Conservation (phyloP, 1,140 invertebrate species). For the Conus ventricosus region DNA sequence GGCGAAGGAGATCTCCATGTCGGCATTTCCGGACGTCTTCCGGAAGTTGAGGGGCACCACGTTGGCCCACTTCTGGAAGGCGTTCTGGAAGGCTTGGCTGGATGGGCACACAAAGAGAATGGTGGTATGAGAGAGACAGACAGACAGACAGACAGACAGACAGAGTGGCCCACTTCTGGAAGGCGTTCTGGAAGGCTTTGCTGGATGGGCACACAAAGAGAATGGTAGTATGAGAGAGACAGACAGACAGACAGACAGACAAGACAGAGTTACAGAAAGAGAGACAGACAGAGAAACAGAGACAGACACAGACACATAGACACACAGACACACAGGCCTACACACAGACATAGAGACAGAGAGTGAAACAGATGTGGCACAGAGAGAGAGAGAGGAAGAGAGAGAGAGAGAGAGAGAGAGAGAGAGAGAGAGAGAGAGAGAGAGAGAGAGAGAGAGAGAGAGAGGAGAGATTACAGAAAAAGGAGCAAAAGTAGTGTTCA, state of each 20-base stretch:
- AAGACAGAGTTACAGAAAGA: background rate
- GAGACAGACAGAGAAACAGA: background rate
- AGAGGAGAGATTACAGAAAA: background rate
- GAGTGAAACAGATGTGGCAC: background rate
- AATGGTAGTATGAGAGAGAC: background rate
- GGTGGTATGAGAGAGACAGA: background rate
- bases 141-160: background rate
- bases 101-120: background rate
- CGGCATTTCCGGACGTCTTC: background rate
- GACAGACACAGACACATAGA: background rate
- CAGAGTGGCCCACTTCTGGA: background rate
- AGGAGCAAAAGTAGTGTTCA: background rate
- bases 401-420: background rate
- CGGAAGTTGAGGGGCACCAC: slow-evolving; percentile 20
- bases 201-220: background rate
- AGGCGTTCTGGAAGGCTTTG: background rate
- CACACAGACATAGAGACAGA: no score
- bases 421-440: background rate
- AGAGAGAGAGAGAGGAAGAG: slow-evolving; percentile 11
- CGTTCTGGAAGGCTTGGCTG: background rate
- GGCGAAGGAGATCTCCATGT: slow-evolving; percentile 17
- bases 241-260: background rate
- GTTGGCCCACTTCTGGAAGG: slow-evolving; percentile 9
- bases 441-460: background rate
- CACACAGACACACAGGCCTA: background rate